Conservation (phyloP, 2,113 vertebrate species). For the Cololabis saira region DNA sequence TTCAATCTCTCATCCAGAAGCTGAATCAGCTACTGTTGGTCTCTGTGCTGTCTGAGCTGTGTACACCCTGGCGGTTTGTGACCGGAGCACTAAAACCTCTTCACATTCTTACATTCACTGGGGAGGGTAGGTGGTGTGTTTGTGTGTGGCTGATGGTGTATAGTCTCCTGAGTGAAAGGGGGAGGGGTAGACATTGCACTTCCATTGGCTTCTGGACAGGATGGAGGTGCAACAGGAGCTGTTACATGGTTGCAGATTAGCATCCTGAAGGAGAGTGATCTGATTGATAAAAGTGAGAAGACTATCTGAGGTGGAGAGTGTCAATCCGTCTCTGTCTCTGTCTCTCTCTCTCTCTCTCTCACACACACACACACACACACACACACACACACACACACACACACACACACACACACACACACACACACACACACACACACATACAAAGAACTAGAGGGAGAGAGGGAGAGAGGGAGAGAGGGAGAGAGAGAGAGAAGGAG, state of each 20-base stretch:
- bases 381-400: slow-evolving; percentile 12
- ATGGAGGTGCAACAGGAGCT: slow-evolving; percentile 46
- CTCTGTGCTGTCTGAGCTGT: slow-evolving; percentile 36
- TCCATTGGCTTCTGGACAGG: slow-evolving; percentile 27
- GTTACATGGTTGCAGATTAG: slow-evolving; percentile 29
- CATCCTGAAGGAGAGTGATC: slow-evolving; percentile 43
- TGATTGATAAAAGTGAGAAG: slow-evolving; percentile 43
- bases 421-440: slow-evolving; percentile 7
- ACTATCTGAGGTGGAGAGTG: slow-evolving; percentile 31
- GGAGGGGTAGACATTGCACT: slow-evolving; percentile 43
- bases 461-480: too few relatives aligned
- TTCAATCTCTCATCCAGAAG: slow-evolving; percentile 35
- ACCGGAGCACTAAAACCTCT: slow-evolving; percentile 32
- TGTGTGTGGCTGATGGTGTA: slow-evolving; percentile 12
- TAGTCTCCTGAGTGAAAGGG: slow-evolving; percentile 34
- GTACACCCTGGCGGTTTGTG: slow-evolving; percentile 41
- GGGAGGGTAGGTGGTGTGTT: slow-evolving; percentile 35
- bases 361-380: not conserved
- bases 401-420: slow-evolving; percentile 4
- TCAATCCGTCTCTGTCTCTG: too few relatives aligned
- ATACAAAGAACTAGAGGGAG: too few relatives aligned
- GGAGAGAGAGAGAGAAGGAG: too few relatives aligned
- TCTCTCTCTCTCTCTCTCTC: not conserved
- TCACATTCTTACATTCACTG: slow-evolving; percentile 29
- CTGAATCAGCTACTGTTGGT: slow-evolving; percentile 64